Evolutionary conservation across 1,140 invertebrate genomes (phyloP).

Genomic region (Campodea augens): DNA sequence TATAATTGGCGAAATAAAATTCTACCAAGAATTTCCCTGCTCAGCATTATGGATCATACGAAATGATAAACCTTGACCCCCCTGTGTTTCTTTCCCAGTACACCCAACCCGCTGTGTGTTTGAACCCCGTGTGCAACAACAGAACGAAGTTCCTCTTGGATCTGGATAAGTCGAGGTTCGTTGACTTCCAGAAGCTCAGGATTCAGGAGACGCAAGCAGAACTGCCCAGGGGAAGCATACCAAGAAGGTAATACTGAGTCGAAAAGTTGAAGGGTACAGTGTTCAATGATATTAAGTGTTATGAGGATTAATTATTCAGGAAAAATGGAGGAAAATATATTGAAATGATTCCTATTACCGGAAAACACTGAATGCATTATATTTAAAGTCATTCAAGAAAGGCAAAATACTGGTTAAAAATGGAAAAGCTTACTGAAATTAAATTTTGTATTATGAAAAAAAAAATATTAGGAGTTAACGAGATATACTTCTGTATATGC

Average conservation of each 20-base stretch:
- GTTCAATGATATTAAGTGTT: not conserved
- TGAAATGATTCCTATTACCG: too few relatives aligned
- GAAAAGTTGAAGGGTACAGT: not conserved
- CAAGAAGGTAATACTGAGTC: slow-evolving; percentile 38
- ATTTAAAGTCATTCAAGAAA: too few relatives aligned
- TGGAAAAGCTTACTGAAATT: too few relatives aligned
- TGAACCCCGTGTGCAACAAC: slow-evolving; percentile 89
- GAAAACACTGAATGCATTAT: too few relatives aligned
- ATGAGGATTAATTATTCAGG: not conserved
- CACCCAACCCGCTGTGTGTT: slow-evolving; percentile 84
- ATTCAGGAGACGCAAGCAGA: slow-evolving; percentile 98
- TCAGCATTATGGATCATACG: not conserved
- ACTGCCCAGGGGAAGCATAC: slow-evolving; percentile 88
- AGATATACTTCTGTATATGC: too few relatives aligned
- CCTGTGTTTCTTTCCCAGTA: slow-evolving; percentile 34
- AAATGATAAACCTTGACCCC: not conserved
- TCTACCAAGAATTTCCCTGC: not conserved
- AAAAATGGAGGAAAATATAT: not conserved
- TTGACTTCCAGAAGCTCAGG: slow-evolving; percentile 97
- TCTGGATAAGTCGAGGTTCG: slow-evolving; percentile 82
- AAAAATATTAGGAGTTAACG: too few relatives aligned
- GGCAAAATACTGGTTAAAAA: too few relatives aligned
- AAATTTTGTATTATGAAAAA: too few relatives aligned
- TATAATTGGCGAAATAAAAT: too few relatives aligned
- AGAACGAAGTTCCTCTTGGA: slow-evolving; percentile 75